Evolutionary conservation across 2,797 vertebrate species (phyloP).

Genomic region (Stomatorhinus walkeri): DNA sequence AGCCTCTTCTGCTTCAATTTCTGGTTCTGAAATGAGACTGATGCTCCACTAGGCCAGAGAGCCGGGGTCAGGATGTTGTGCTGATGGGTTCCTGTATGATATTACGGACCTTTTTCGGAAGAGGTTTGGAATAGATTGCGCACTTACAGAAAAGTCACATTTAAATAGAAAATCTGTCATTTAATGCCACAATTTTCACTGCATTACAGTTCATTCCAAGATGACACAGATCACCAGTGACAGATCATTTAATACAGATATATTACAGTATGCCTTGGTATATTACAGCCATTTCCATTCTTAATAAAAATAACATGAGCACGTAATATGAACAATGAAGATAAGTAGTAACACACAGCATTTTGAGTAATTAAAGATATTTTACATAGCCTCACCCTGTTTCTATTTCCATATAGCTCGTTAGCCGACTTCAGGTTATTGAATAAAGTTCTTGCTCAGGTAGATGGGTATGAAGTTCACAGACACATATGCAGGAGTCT

Average conservation of each 20-base stretch:
- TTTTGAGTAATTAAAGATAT: conserved; percentile 39
- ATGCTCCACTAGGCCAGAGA: background rate
- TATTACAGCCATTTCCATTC: conserved; percentile 80
- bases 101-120: background rate
- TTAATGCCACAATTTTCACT: conserved; percentile 86
- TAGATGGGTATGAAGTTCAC: conserved; percentile 38
- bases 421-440: background rate
- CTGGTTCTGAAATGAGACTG: background rate
- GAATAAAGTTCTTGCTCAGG: background rate
- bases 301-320: conserved; percentile 73
- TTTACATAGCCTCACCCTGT: conserved; percentile 53
- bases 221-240: conserved; percentile 73
- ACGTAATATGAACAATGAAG: conserved; percentile 71
- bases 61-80: background rate
- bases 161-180: conserved; percentile 85
- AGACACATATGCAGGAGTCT: conserved; percentile 30
- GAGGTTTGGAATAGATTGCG: background rate
- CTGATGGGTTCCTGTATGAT: background rate
- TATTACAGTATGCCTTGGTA: conserved; percentile 92
- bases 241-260: conserved; percentile 85
- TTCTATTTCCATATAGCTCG: conserved; percentile 36
- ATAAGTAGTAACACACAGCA: conserved; percentile 59
- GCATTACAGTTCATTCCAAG: conserved; percentile 84
- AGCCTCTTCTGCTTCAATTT: background rate
- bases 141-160: conserved; percentile 34